Percentiles rank a stretch among this genome's conserved stretches.
phyloP scores from a whole-genome alignment of 2,888 invertebrate genomes.

The Drosophila paracracens region DNA sequence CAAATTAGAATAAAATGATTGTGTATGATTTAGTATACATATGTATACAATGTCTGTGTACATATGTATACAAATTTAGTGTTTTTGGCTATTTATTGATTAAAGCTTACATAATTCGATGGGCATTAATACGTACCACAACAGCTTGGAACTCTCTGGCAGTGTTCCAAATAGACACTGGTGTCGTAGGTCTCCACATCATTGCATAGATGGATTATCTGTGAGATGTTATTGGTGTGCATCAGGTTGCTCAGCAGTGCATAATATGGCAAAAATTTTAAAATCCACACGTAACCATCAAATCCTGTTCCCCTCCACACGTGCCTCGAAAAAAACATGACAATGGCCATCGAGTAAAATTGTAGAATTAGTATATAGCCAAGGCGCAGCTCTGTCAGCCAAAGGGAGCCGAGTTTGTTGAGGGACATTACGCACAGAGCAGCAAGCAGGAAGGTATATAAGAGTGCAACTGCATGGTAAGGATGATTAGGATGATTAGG shows the following conservation, averaged over 20 bases:
- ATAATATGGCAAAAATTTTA: slow-evolving; percentile 33
- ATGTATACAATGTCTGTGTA: not conserved
- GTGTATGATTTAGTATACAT: not conserved
- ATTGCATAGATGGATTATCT: slow-evolving; percentile 13
- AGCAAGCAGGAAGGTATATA: slow-evolving; percentile 21
- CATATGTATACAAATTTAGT: not conserved
- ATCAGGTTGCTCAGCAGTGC: slow-evolving; percentile 36
- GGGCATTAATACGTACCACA: slow-evolving; percentile 43
- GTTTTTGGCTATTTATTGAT: not conserved
- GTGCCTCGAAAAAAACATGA: slow-evolving; percentile 6
- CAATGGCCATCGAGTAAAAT: slow-evolving; percentile 39
- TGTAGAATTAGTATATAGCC: slow-evolving; percentile 40
- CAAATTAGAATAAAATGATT: not conserved
- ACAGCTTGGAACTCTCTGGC: slow-evolving; percentile 47
- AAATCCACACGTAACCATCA: not conserved
- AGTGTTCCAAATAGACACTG: slow-evolving; percentile 53
- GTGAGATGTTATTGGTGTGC: not conserved
- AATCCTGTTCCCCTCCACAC: not conserved
- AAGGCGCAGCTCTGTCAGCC: slow-evolving; percentile 15
- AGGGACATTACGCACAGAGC: slow-evolving; percentile 40
- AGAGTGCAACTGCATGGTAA: slow-evolving; percentile 10
- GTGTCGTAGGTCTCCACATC: slow-evolving; percentile 47
- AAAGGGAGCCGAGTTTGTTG: slow-evolving; percentile 38
- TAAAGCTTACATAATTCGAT: not conserved
- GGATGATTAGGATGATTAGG: no score